Evolutionary conservation across 2,797 vertebrate species (phyloP).

Genomic region (Rhinogobio ventralis): DNA sequence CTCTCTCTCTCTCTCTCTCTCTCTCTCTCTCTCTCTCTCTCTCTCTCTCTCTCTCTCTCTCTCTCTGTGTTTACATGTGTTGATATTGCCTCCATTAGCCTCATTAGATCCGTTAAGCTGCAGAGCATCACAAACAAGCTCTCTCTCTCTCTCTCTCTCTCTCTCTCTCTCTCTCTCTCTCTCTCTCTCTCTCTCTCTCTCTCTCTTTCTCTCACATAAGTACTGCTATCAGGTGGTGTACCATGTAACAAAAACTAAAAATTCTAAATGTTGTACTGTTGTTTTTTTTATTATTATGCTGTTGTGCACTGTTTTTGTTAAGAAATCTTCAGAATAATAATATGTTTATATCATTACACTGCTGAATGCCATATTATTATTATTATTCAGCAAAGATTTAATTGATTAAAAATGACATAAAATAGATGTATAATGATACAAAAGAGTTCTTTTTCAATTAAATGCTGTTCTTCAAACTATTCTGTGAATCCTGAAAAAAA

Average conservation of each 20-base stretch:
- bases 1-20: neutral
- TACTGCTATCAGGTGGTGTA: slow-evolving; percentile 3
- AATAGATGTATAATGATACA: neutral
- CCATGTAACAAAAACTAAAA: neutral
- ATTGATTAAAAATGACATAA: neutral
- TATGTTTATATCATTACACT: neutral
- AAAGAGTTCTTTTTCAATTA: neutral
- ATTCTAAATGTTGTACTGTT: neutral
- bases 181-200: no score
- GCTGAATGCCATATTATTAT: neutral
- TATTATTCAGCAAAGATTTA: neutral
- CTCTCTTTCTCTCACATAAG: slow-evolving; percentile 5
- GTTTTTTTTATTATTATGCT: neutral
- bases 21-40: no score
- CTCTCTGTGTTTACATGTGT: slow-evolving; percentile 54
- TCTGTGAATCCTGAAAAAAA: neutral
- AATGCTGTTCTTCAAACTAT: neutral
- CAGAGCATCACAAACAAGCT: slow-evolving; percentile 55
- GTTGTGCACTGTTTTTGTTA: slow-evolving; percentile 1
- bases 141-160: slow-evolving; percentile 13
- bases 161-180: no score
- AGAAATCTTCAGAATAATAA: neutral
- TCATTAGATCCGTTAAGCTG: slow-evolving; percentile 61
- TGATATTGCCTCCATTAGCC: slow-evolving; percentile 61
- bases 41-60: neutral